phyloP scores from a whole-genome alignment of 2,888 invertebrate species.

The Andrena trimmerana region DNA sequence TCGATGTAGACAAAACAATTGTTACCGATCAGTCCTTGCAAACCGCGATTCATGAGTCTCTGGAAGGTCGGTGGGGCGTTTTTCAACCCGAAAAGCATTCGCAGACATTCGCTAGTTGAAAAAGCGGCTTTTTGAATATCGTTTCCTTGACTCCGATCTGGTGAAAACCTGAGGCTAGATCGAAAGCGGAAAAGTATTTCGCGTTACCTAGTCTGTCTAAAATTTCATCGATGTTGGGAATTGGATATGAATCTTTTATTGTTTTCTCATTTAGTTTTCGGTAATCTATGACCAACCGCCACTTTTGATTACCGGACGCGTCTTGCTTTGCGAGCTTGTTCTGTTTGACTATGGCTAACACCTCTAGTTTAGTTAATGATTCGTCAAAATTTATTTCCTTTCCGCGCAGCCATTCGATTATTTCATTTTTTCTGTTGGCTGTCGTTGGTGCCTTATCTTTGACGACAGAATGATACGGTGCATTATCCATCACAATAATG shows the following conservation, averaged over 20 bases:
- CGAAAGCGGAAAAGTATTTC: background rate
- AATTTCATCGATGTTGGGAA: slow-evolving; percentile 14
- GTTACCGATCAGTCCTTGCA: slow-evolving; percentile 13
- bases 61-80: slow-evolving; percentile 24
- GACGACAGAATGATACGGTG: background rate
- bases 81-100: slow-evolving; percentile 14
- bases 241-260: slow-evolving; percentile 12
- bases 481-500: background rate
- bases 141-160: background rate
- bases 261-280: slow-evolving; percentile 6
- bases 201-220: slow-evolving; percentile 9
- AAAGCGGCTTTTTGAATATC: background rate
- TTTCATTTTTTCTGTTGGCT: background rate
- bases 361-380: background rate
- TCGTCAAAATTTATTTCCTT: background rate
- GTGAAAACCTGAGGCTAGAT: slow-evolving; percentile 8
- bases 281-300: slow-evolving; percentile 23
- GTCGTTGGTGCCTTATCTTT: background rate
- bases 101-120: background rate
- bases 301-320: slow-evolving; percentile 9
- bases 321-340: background rate
- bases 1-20: slow-evolving; percentile 28
- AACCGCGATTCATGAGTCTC: slow-evolving; percentile 20
- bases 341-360: background rate
- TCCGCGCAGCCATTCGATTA: background rate